Base-by-base conservation (phyloP, 1,140 invertebrate species). In the Diorhabda elongata region DNA sequence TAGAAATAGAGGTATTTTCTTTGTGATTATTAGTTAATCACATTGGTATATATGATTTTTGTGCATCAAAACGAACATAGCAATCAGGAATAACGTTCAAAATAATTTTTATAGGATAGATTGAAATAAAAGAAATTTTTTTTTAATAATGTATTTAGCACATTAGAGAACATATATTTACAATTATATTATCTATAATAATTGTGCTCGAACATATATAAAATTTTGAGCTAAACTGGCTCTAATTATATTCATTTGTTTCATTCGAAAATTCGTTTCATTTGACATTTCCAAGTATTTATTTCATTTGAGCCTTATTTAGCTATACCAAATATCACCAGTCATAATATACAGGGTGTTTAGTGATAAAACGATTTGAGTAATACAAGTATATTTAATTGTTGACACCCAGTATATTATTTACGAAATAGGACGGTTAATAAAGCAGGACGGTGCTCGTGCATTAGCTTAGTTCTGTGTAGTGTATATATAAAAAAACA, bases 131-230 rank as follows among this genome's bases (percentile, higher is more conserved):
- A 26, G 26, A 26, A 26, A 26, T 52, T 2, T 52, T 8, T 52
- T 52, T 52, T 52, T 52, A 52, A 52, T 52, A 52, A 52, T 52
- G 6, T 52, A 52, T 52, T 52, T 52, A 52, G 47, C 47, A 52
- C 47, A 52, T 52, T 52, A 52, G 47, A 52, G 47, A 52, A 52
- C 47, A 52, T 52, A n/a, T 52, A 52, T 52, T 52, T 52, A 52
- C 47, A 52, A 52, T 52, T 52, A 3, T 52, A n/a, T 52, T n/a
- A 26, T 52, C 6, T 52, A 52, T 52, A 52, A 52, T 52, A 52
- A 52, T 52, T 52, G 47, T 52, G 47, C 47, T 52, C n/a, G 4
- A 52, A 52, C 47, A 4, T 52, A 52, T 52, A 52, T 8, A 52
- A 52, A 52, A 26, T 26, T 26, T 52, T 52, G 47, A 52, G 47